These are phyloP conservation scores for Pseudomyrmex dendroicus DNA, from an alignment of 1,140 invertebrate species.

Conservation along the genomic window DNA sequence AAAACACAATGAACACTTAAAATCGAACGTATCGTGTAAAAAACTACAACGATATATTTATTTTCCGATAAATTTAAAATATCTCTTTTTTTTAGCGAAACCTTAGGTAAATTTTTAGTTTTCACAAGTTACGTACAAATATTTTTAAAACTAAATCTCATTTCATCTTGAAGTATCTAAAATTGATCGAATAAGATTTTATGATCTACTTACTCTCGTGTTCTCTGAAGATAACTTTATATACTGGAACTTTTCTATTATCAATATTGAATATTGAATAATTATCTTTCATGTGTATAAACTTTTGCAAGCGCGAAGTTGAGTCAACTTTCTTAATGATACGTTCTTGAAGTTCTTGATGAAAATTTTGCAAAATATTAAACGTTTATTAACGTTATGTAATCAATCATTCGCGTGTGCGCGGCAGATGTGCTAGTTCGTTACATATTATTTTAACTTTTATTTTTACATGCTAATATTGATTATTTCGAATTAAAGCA, in stretches of 20 bases:
- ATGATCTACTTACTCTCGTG: neutral
- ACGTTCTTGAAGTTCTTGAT: conserved; percentile 8
- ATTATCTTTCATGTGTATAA: conserved; percentile 17
- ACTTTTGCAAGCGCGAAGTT: neutral
- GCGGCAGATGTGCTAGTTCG: too few species aligned
- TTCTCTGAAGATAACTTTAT: neutral
- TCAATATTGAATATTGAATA: neutral
- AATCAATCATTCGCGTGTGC: neutral
- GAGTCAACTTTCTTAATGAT: conserved; percentile 15
- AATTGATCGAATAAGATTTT: conserved; percentile 16
- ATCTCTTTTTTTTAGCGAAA: neutral
- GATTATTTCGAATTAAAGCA: too few species aligned
- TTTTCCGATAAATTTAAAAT: neutral
- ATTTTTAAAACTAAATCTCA: neutral
- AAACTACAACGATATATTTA: too few species aligned
- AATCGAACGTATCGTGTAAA: too few species aligned
- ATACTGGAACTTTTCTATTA: neutral
- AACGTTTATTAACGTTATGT: neutral
- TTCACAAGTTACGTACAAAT: neutral
- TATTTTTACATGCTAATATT: too few species aligned
- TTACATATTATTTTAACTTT: too few species aligned
- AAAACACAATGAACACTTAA: too few species aligned
- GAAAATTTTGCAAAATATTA: neutral
- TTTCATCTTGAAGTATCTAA: neutral
- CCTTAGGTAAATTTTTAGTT: neutral